Base-by-base conservation (phyloP, 2,888 invertebrate genomes). In the Hypomecis atomaria region DNA sequence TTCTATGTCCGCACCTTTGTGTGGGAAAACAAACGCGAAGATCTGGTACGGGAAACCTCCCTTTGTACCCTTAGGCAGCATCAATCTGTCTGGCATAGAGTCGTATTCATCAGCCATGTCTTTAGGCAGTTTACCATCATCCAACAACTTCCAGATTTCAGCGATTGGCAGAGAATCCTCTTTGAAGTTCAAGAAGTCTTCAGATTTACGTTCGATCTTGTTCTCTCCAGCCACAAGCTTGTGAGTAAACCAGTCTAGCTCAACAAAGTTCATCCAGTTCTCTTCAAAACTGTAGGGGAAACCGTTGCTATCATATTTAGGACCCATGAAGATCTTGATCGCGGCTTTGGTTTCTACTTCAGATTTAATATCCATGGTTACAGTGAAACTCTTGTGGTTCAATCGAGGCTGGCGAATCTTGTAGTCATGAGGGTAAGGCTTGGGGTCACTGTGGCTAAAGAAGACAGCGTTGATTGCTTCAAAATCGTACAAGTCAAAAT, bases 1-100 rank as follows among this genome's bases (percentile, higher is more conserved):
- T 7, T 83, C 80, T 59, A 91, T 90, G 36, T 87, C 79, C 9
- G 83, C 82, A 45, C 90, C 87, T 44, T 86, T 84, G 75, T 89
- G 92, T 48, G 95, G 94, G 73, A 93, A 94, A 11, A 95, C 93
- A 58, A 95, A 93, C 59, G 95, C 94, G 84, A 94, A 95, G 70
- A 96, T 78, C 74, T 95, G 94, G 90, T 94, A 94, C 50, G 94
- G 94, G 86, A 94, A 93, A 59, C 97, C 97, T 68, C 94, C 94
- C 49, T 86, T 87, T 71, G 93, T 94, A 78, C 97, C 97, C 81
- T 94, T 96, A 40, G 97, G 97, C 65, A 97, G 85, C 78, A 96
- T 87, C 56, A 96, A 88, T 71, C 96, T 94, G 66, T 94, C 93
- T 5, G 96, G 96, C 90, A 95, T 94, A 57, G 94, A 94, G 69